A percentile compares a stretch with the other conserved stretches of the same genome.
These are phyloP conservation scores for Nesogale talazaci DNA, from an alignment of 2,113 vertebrate genomes.

Conservation along the genomic window DNA sequence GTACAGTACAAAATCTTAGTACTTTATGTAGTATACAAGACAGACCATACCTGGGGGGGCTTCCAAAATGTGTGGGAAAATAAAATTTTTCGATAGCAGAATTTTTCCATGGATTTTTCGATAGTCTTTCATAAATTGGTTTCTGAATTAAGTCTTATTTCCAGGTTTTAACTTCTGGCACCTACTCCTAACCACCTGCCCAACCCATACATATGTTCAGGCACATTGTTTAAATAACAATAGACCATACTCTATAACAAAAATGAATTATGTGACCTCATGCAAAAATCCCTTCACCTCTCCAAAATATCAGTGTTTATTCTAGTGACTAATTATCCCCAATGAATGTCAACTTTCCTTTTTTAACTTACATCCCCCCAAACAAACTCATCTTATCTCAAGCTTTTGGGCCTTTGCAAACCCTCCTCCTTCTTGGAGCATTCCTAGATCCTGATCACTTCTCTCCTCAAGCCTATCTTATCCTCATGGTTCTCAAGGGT, in stretches of 20 bases:
- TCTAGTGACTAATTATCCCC: neutral
- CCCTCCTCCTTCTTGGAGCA: neutral
- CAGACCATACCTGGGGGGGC: neutral
- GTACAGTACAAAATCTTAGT: constrained; percentile 25
- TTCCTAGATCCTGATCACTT: neutral
- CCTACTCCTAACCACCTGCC: neutral
- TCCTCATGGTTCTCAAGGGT: neutral
- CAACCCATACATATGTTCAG: neutral
- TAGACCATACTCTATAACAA: neutral
- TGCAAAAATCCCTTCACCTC: neutral
- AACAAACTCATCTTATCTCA: neutral
- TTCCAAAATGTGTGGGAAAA: no score
- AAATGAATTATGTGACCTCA: neutral
- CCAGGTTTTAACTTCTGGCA: neutral
- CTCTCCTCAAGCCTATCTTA: neutral
- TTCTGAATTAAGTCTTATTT: neutral
- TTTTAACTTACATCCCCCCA: neutral
- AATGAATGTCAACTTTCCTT: neutral
- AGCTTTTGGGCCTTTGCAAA: neutral
- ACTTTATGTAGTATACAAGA: neutral
- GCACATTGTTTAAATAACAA: neutral
- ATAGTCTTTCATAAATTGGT: no score
- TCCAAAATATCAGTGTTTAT: neutral
- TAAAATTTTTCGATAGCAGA: no score
- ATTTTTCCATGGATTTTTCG: no score